A percentile compares a stretch with the other conserved stretches of the same genome.
These are phyloP conservation scores for Delichon dasypus DNA, from an alignment of 2,797 vertebrate species.

Conservation along the genomic window DNA sequence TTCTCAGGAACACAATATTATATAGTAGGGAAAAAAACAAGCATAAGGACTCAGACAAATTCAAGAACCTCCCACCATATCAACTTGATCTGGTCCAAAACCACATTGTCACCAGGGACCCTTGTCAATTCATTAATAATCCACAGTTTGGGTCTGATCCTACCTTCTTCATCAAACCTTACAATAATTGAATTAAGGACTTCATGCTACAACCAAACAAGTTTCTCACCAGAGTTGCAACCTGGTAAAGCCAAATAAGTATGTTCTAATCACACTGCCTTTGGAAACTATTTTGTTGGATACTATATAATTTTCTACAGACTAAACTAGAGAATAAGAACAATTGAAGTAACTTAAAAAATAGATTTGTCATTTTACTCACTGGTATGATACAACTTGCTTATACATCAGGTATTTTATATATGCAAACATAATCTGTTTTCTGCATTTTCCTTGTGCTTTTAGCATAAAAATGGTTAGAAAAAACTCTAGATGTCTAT, in stretches of 20 bases:
- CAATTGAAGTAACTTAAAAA: not conserved
- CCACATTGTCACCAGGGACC: accelerated
- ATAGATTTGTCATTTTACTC: not conserved
- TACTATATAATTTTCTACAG: not conserved
- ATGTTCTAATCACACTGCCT: not conserved
- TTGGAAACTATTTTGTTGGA: not conserved
- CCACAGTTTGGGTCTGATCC: not conserved
- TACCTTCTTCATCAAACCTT: not conserved
- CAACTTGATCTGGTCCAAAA: not conserved
- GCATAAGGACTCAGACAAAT: not conserved
- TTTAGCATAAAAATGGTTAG: constrained; percentile 64
- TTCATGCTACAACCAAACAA: not conserved
- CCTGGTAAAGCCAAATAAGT: not conserved
- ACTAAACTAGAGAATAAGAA: not conserved
- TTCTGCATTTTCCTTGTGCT: constrained; percentile 45
- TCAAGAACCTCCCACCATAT: not conserved
- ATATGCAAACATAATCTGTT: not conserved
- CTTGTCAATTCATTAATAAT: not conserved
- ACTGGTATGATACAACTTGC: not conserved
- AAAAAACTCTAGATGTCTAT: constrained; percentile 70
- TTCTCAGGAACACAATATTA: not conserved
- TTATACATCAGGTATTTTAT: constrained; percentile 16
- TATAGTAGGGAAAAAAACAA: not conserved
- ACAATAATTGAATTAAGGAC: not conserved
- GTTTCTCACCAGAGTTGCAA: not conserved